Conservation (phyloP, 2,888 invertebrate species). For the Dryobotodes eremita region DNA sequence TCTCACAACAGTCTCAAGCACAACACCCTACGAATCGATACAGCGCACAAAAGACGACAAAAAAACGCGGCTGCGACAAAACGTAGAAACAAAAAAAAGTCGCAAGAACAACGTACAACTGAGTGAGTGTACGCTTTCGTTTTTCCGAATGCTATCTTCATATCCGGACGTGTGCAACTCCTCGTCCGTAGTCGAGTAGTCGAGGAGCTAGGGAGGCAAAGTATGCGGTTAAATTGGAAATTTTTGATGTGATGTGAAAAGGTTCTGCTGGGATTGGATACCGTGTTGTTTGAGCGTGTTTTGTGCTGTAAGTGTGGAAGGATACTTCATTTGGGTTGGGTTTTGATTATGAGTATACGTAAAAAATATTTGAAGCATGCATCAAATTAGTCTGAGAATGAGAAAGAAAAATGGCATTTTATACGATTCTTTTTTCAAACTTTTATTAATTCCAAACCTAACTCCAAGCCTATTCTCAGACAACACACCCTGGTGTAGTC, state of each 20-base stretch:
- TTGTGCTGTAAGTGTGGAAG: conserved; percentile 25
- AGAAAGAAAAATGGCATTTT: not conserved
- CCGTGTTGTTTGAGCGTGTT: conserved; percentile 52
- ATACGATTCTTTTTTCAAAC: not conserved
- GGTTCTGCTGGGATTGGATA: conserved; percentile 58
- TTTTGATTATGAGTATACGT: not conserved
- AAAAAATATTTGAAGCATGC: not conserved
- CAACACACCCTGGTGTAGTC: conserved; percentile 38
- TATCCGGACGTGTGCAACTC: conserved; percentile 82
- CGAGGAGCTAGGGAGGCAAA: conserved; percentile 54
- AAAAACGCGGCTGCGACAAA: conserved; percentile 77
- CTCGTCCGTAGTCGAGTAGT: conserved; percentile 54
- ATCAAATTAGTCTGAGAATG: not conserved
- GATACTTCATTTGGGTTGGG: conserved; percentile 11
- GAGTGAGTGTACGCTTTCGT: conserved; percentile 79
- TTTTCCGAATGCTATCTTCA: conserved; percentile 88
- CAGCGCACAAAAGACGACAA: conserved; percentile 78
- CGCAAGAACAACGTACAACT: conserved; percentile 83
- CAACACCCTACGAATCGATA: conserved; percentile 78
- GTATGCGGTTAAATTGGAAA: conserved; percentile 61
- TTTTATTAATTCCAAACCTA: not conserved
- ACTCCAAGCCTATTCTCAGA: conserved; percentile 48
- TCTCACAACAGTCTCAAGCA: conserved; percentile 69
- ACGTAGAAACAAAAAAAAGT: conserved; percentile 75
- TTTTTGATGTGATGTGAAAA: conserved; percentile 67